These are phyloP conservation scores for Catamblyrhynchus diadema DNA, from an alignment of 2,797 vertebrate species.

Conservation along the genomic window DNA sequence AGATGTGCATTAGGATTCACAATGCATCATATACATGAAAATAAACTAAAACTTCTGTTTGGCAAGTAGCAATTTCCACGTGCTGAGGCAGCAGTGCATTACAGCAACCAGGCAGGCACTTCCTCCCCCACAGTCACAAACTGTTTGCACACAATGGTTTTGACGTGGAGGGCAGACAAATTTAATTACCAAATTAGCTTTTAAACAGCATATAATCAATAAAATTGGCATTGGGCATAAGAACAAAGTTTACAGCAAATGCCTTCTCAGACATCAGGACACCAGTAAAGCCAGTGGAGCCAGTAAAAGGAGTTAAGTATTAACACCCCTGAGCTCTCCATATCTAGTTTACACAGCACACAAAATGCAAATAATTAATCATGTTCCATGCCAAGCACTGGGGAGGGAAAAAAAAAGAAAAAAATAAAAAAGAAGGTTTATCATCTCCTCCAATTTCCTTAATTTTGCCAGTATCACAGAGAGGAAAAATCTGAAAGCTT, in stretches of 20 bases:
- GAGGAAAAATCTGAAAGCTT: not conserved
- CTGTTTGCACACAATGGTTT: not conserved
- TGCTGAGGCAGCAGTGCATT: not conserved
- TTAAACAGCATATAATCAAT: slow-evolving; percentile 21
- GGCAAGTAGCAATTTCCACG: not conserved
- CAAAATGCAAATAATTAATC: not conserved
- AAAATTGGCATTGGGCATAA: not conserved
- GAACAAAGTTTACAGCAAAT: not conserved
- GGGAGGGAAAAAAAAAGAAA: fast-evolving
- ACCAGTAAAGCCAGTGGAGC: not conserved
- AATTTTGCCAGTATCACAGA: not conserved
- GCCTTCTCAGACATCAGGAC: not conserved
- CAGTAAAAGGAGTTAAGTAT: not conserved
- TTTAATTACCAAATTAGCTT: slow-evolving; percentile 23
- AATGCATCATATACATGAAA: not conserved
- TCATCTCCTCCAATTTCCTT: not conserved
- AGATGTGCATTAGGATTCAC: not conserved
- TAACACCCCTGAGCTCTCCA: not conserved
- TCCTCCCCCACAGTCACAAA: not conserved
- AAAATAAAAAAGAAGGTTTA: too few species aligned
- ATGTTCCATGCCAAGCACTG: not conserved
- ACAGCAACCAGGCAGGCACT: not conserved
- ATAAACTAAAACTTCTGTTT: not conserved
- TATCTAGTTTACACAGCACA: not conserved
- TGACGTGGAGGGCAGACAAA: not conserved